These are phyloP conservation scores for Parotocinclus haroldoi DNA, from an alignment of 2,797 vertebrate species.

Conservation along the genomic window DNA sequence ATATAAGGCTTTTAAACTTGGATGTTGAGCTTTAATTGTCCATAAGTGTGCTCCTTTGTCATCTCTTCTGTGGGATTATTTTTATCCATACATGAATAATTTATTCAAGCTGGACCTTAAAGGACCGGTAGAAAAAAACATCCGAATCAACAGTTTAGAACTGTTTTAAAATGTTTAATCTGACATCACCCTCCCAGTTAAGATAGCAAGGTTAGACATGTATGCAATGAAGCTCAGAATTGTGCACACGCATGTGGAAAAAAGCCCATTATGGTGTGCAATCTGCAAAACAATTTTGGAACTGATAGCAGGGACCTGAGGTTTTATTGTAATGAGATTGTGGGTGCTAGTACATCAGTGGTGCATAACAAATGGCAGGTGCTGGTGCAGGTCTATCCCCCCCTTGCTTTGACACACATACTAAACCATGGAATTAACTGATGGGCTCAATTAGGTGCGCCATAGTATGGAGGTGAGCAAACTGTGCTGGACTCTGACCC, in stretches of 20 bases:
- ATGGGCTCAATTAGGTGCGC: not conserved
- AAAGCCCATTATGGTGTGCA: not conserved
- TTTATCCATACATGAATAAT: conserved; percentile 38
- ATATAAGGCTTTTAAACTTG: conserved; percentile 62
- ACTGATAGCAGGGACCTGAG: not conserved
- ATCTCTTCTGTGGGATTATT: conserved; percentile 51
- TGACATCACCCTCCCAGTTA: not conserved
- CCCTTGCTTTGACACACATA: not conserved
- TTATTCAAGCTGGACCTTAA: conserved; percentile 33
- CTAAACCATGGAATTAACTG: not conserved
- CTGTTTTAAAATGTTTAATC: not conserved
- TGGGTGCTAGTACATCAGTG: conserved; percentile 46
- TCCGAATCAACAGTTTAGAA: not conserved
- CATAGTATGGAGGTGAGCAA: not conserved
- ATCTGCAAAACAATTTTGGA: not conserved
- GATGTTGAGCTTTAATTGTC: conserved; percentile 60
- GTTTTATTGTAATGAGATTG: not conserved
- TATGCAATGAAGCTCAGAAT: not conserved
- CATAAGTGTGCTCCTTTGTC: conserved; percentile 51
- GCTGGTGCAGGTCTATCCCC: not conserved
- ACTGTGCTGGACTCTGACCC: not conserved
- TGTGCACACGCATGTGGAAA: not conserved
- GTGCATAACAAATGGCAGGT: conserved; percentile 32
- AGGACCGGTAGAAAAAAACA: not conserved
- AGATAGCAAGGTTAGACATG: not conserved